Conservation (phyloP, 2,888 invertebrate species). For the Mythimna impura region DNA sequence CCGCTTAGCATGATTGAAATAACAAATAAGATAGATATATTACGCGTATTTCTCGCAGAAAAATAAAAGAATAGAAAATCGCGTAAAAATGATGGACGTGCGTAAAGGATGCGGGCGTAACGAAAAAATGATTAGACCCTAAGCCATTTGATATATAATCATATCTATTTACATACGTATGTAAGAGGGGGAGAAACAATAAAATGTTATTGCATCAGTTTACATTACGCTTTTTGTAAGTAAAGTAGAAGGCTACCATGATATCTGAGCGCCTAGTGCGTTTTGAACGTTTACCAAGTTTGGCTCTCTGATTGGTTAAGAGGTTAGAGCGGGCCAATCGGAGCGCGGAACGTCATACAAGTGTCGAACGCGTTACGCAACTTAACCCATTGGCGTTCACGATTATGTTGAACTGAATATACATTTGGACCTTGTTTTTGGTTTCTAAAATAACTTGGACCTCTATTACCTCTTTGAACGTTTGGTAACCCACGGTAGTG, state of each 20-base stretch:
- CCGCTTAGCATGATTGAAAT: conserved; percentile 51
- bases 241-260: background rate
- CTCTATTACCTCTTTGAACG: too few species aligned
- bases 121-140: conserved; percentile 31
- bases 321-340: too few species aligned
- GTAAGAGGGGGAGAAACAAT: background rate
- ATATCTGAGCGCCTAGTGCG: too few species aligned
- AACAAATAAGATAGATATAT: conserved; percentile 47
- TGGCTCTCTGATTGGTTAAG: too few species aligned
- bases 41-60: conserved; percentile 9
- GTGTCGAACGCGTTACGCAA: too few species aligned
- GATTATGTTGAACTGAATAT: too few species aligned
- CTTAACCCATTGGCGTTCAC: too few species aligned
- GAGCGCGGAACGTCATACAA: too few species aligned
- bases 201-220: conserved; percentile 10
- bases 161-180: conserved; percentile 23
- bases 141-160: conserved; percentile 40
- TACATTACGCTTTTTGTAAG: background rate
- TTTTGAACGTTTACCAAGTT: too few species aligned
- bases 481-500: too few species aligned
- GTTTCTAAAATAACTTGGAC: too few species aligned
- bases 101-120: conserved; percentile 32
- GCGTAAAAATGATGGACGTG: conserved; percentile 36
- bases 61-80: conserved; percentile 22
- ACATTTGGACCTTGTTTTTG: too few species aligned